Conservation (phyloP, 1,140 invertebrate species). For the Drosophila willistoni region DNA sequence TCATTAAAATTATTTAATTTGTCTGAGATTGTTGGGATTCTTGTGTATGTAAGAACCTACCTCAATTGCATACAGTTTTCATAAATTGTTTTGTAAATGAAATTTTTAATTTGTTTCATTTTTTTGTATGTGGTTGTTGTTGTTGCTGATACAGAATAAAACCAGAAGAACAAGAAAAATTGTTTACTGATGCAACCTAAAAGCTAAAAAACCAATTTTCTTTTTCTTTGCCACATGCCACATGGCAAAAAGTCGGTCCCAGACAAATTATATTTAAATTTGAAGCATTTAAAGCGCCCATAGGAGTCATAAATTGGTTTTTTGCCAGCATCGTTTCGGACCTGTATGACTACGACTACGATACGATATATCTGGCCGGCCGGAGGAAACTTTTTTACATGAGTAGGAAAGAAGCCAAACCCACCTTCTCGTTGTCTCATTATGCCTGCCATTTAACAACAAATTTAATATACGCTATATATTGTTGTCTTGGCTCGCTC, state of each 20-base stretch:
- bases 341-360: too few relatives aligned
- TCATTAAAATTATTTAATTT: conserved; percentile 2
- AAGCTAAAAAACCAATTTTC: conserved; percentile 2
- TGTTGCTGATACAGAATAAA: neutral
- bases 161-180: neutral
- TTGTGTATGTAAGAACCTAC: neutral
- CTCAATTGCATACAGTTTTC: conserved; percentile 1
- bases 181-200: conserved; percentile 6
- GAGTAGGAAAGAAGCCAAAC: neutral
- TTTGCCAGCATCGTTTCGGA: neutral
- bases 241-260: conserved; percentile 28
- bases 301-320: conserved; percentile 52
- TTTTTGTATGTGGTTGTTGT: neutral
- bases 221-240: neutral
- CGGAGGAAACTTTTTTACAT: conserved; percentile 33
- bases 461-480: conserved; percentile 73
- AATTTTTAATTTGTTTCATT: neutral
- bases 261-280: conserved; percentile 61
- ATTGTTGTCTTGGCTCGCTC: neutral
- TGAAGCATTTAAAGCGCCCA: conserved; percentile 45
- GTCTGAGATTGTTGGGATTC: neutral
- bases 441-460: conserved; percentile 74
- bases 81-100: neutral
- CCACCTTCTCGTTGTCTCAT: conserved; percentile 55
- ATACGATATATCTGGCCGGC: neutral